Base-by-base conservation (phyloP, 2,888 invertebrate genomes). In the Cheilosia impressa region DNA sequence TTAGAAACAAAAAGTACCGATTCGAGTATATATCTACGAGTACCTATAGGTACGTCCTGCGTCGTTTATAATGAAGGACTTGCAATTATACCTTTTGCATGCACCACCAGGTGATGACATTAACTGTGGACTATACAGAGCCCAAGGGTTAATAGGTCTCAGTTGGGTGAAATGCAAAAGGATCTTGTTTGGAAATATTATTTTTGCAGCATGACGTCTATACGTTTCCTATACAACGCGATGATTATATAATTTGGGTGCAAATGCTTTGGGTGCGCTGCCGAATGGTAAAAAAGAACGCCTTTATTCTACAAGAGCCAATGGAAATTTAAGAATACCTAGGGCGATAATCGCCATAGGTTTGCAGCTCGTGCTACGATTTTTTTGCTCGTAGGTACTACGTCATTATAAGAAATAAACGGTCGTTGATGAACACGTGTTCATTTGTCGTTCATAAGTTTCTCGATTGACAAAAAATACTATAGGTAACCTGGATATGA, bases 171-270 rank as follows among this genome's bases (percentile, higher is more conserved):
- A 84, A 80, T 63, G 80, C 76, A 66, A 71, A 76, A 85, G 66
- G 58, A 72, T 80, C 50, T 80, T 27, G 47, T 38, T 66, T 41
- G 38, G 19, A 55, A 75, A 58, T 80, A 31, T 66, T 66, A 81
- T 81, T 72, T 85, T 85, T 85, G n/a, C 85, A 77, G 81, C 85
- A 85, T 80, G 85, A 72, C 72, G 81, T 77, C 85, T 57, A 47
- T 41, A 50, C 57, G 27, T 72, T 55, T 38, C 34, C 27, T 66
- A 57, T 41, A 24, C 19, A 62, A 24, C 60, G 22, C 45, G n/a
- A 45, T 77, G 81, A 81, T 77, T 85, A 58, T 72, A 38, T 77
- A 85, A 81, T 81, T 77, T 77, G 81, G 85, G 85, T 85, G 85
- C 71, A 81, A 84, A 68, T 77, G 85, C 85, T 58, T 68, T 85